Conservation (phyloP, 2,797 vertebrate genomes). For the Merluccius polli region DNA sequence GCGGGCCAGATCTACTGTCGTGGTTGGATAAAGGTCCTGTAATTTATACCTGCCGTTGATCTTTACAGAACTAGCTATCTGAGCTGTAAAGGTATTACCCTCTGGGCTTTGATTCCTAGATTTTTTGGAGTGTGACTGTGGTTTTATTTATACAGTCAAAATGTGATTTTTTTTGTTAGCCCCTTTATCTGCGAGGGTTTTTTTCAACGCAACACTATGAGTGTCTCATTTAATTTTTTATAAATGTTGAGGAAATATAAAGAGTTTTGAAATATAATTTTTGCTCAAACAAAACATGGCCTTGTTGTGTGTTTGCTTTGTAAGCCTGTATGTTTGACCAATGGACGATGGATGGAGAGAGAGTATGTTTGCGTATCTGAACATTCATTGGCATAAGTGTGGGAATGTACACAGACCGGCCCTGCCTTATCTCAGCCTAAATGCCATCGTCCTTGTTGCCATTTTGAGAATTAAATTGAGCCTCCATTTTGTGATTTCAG, state of each 20-base stretch:
- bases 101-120: conserved; percentile 4
- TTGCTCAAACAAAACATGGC: conserved; percentile 8
- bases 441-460: conserved; percentile 51
- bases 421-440: conserved; percentile 48
- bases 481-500: conserved; percentile 47
- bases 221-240: not conserved
- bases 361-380: not conserved
- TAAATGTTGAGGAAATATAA: conserved; percentile 65
- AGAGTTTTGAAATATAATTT: conserved; percentile 47
- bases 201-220: not conserved
- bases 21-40: conserved; percentile 4
- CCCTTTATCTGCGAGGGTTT: conserved; percentile 18
- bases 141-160: not conserved
- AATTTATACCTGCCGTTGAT: conserved; percentile 23
- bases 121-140: conserved; percentile 6
- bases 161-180: conserved; percentile 25
- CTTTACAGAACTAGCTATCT: not conserved
- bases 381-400: conserved; percentile 4
- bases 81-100: conserved; percentile 11
- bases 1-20: conserved; percentile 5
- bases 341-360: not conserved
- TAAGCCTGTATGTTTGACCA: not conserved
- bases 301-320: not conserved
- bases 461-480: conserved; percentile 46
- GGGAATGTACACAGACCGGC: conserved; percentile 3